These are phyloP conservation scores for Exaiptasia diaphana DNA, from an alignment of 64 coral and sea anemone genomes.

Conservation along the genomic window DNA sequence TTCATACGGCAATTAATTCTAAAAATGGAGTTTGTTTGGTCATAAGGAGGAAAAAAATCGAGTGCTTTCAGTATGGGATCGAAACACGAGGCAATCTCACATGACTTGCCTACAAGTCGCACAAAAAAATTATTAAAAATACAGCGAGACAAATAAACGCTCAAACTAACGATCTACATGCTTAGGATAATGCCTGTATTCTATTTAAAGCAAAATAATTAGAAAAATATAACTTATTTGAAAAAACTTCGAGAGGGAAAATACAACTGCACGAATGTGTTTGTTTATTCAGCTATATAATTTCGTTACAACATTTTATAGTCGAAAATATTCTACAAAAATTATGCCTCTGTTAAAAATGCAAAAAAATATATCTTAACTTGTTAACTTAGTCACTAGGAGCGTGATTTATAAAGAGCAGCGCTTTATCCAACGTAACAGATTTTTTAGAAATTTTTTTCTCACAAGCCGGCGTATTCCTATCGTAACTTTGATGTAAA, in stretches of 20 bases:
- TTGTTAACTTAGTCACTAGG: not conserved
- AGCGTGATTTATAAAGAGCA: not conserved
- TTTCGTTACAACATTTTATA: slow-evolving; percentile 43
- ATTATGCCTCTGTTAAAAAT: slow-evolving; percentile 12
- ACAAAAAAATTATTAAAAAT: slow-evolving; percentile 32
- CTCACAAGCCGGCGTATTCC: not conserved
- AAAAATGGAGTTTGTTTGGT: no score
- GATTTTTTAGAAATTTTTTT: slow-evolving; percentile 18
- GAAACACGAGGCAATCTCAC: slow-evolving; percentile 68
- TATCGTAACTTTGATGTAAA: slow-evolving; percentile 6
- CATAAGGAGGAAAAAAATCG: not conserved
- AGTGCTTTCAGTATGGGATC: slow-evolving; percentile 25
- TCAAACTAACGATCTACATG: not conserved
- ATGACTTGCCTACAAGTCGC: slow-evolving; percentile 54
- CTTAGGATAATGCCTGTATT: not conserved
- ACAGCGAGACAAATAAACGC: not conserved
- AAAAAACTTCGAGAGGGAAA: slow-evolving; percentile 4
- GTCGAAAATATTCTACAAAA: slow-evolving; percentile 57
- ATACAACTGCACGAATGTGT: not conserved
- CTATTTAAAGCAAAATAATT: not conserved
- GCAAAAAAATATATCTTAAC: not conserved
- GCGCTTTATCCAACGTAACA: not conserved
- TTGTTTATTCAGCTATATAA: slow-evolving; percentile 78
- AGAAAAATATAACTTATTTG: not conserved
- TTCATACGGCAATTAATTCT: no score